Evolutionary conservation across 2,113 vertebrate species (phyloP).

Genomic region (Colius striatus): DNA sequence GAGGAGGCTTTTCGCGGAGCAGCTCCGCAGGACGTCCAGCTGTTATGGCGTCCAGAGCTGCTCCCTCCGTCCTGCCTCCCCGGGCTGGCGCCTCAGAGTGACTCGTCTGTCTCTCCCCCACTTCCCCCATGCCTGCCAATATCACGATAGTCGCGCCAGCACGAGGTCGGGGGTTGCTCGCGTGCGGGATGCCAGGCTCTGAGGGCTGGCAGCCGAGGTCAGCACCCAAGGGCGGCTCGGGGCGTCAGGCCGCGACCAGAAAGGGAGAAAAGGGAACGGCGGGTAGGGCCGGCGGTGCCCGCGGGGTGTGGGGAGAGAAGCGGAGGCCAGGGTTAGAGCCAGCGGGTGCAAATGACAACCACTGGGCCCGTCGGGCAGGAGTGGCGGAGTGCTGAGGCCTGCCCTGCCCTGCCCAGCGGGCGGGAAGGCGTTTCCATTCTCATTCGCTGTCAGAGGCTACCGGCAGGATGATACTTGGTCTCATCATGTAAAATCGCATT

Average conservation of each 20-base stretch:
- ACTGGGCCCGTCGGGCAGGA: fast-evolving
- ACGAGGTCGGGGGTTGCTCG: neutral
- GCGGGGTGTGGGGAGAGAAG: neutral
- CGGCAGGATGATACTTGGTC: fast-evolving
- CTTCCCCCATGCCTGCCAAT: neutral
- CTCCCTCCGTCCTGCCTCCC: fast-evolving
- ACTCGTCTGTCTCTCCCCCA: fast-evolving
- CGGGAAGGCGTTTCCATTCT: neutral
- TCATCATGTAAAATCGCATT: neutral
- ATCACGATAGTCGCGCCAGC: neutral
- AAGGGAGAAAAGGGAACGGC: too few species aligned
- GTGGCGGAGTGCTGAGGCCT: neutral
- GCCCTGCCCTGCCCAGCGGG: neutral
- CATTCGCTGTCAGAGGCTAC: fast-evolving
- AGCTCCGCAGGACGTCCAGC: neutral
- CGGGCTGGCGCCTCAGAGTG: neutral
- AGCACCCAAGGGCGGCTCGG: neutral
- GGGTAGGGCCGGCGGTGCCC: neutral
- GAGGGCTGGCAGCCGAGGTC: neutral
- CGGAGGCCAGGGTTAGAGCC: neutral
- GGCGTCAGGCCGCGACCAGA: neutral
- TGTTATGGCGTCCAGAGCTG: neutral
- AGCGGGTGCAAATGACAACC: neutral
- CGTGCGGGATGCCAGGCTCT: neutral
- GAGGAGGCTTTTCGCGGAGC: neutral